Base-by-base conservation (phyloP, 2,113 vertebrate species). In the Plecturocebus donacophilus region DNA sequence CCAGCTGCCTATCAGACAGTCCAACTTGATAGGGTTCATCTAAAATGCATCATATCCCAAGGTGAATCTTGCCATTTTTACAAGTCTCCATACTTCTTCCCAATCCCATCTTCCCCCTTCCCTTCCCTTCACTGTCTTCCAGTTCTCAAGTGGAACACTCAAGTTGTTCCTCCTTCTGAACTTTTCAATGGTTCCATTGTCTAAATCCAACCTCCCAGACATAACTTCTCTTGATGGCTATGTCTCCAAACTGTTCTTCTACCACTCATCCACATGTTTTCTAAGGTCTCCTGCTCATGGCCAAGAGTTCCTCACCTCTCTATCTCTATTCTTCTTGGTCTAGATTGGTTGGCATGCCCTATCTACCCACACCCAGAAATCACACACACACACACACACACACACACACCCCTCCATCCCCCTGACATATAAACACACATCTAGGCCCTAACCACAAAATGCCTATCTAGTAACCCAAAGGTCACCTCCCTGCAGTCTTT, bases 391-490 rank as follows among this genome's bases (percentile, higher is more conserved):
- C 25, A 76, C 45, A n/a, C 56, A 30, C n/a, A n/a, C 19, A n/a
- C 1, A 52, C 38, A 23, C 9, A 61, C 3, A 52, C 17, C 23
- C 79, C 49, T 38, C 68, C 49, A 20, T 45, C 14, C 27, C 11
- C 42, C 25, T 32, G 12, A 30, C 45, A 54, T 54, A 47, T 47
- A 64, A 35, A 64, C 27, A 13, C 47, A n/a, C 47, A 23, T 23
- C 30, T 21, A 12, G 5, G 35, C 13, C 54, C 64, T 54, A 64
- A 40, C 47, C 45, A 49, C 66, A 94, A 96, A 92, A 85, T 82
- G 71, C 10, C 66, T n/a, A 81, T 90, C 90, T 96, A 79, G 61
- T 68, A 89, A 40, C 47, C n/a, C 92, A 96, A 58, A 96, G 70
- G 30, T 79, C 79, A 76, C 81, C 45, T 85, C 71, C 45, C 75